Conservation (phyloP, 1,140 invertebrate genomes). For the Psilanteris sp. region DNA sequence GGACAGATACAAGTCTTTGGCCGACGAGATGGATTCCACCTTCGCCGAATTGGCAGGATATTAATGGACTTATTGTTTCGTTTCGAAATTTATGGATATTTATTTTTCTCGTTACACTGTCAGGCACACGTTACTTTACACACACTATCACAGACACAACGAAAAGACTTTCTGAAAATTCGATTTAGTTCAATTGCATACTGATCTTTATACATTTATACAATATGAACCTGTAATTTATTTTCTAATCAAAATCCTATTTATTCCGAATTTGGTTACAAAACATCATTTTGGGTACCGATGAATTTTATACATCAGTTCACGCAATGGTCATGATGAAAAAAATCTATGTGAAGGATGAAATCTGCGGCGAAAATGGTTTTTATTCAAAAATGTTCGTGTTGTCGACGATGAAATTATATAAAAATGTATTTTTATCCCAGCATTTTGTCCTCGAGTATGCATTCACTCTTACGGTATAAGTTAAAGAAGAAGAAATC, state of each 20-base stretch:
- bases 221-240: conserved; percentile 37
- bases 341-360: neutral
- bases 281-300: no score
- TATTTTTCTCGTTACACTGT: conserved; percentile 51
- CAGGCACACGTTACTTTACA: conserved; percentile 35
- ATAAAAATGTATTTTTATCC: conserved; percentile 10
- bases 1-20: conserved; percentile 98
- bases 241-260: conserved; percentile 17
- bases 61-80: conserved; percentile 75
- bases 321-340: conserved; percentile 2
- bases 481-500: conserved; percentile 36
- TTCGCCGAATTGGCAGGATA: conserved; percentile 95
- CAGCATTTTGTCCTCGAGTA: conserved; percentile 15
- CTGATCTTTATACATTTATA: conserved; percentile 55
- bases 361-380: conserved; percentile 16
- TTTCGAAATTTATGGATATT: conserved; percentile 45
- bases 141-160: conserved; percentile 27
- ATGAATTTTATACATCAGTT: conserved; percentile 8
- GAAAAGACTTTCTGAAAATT: conserved; percentile 22
- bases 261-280: conserved; percentile 11
- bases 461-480: conserved; percentile 44
- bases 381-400: conserved; percentile 3
- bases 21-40: conserved; percentile 96
- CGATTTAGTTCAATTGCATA: conserved; percentile 24
- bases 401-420: neutral